These are phyloP conservation scores for Tupiocoris notatus DNA, from an alignment of 2,888 invertebrate species.

Conservation along the genomic window DNA sequence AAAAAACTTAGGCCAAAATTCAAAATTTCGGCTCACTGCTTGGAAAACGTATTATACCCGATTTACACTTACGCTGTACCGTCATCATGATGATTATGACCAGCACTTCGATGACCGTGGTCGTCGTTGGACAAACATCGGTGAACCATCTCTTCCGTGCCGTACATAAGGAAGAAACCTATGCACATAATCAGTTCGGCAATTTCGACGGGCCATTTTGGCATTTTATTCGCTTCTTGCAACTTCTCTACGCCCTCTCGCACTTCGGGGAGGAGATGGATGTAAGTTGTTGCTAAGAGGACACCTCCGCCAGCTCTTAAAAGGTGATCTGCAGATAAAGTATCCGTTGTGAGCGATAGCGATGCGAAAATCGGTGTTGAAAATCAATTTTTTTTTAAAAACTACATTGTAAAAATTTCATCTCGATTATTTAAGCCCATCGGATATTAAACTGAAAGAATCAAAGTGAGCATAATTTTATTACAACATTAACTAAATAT, in stretches of 20 bases:
- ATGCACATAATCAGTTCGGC: conserved; percentile 51
- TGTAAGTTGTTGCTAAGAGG: conserved; percentile 63
- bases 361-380: too few relatives aligned
- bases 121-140: background rate
- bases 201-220: conserved; percentile 43
- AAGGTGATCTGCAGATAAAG: conserved; percentile 51
- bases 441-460: too few relatives aligned
- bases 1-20: too few relatives aligned
- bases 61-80: background rate
- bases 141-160: conserved; percentile 63
- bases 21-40: too few relatives aligned
- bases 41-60: too few relatives aligned
- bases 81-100: background rate
- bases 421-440: too few relatives aligned
- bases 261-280: conserved; percentile 66
- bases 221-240: conserved; percentile 52
- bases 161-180: conserved; percentile 64
- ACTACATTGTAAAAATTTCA: too few relatives aligned
- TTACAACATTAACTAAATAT: too few relatives aligned
- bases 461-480: too few relatives aligned
- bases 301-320: conserved; percentile 67
- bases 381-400: too few relatives aligned
- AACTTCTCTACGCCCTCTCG: conserved; percentile 59
- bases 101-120: background rate
- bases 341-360: too few relatives aligned